A percentile compares a stretch with the other conserved stretches of the same genome.
Evolutionary conservation across 2,113 vertebrate genomes (phyloP).

Genomic region (Tursiops truncatus): DNA sequence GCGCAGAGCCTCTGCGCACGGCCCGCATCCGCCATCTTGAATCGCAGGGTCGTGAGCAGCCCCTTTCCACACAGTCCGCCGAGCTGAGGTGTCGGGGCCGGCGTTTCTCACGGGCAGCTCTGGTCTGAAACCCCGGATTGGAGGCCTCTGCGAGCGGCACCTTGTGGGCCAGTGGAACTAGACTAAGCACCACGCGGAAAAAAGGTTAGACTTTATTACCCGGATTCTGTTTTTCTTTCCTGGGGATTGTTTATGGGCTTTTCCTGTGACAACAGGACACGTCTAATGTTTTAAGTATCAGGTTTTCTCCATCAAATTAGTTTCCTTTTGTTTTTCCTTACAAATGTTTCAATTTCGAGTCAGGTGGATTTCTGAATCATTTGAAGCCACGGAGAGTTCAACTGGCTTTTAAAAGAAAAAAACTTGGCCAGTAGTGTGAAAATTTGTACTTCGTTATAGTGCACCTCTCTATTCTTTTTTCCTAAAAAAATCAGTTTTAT

Average conservation of each 20-base stretch:
- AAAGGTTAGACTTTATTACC: background rate
- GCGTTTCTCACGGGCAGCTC: background rate
- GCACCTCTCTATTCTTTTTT: background rate
- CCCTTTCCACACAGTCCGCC: no score
- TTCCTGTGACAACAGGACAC: background rate
- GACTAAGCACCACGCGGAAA: no score
- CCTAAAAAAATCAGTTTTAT: no score
- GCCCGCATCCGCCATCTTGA: background rate
- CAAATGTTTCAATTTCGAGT: background rate
- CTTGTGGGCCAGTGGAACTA: background rate
- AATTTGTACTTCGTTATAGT: background rate
- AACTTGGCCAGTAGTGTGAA: background rate
- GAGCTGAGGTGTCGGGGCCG: background rate
- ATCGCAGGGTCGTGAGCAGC: no score
- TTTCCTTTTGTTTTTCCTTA: constrained; percentile 1
- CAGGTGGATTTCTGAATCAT: constrained; percentile 45
- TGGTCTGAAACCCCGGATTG: background rate
- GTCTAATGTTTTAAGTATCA: constrained; percentile 4
- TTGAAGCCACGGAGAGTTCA: background rate
- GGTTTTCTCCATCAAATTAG: constrained; percentile 48
- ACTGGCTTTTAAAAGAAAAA: background rate
- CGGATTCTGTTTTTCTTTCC: background rate
- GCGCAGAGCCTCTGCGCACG: fast-evolving
- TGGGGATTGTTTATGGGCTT: background rate
- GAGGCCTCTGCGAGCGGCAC: background rate